Evolutionary conservation across 2,113 vertebrate species (phyloP), one percentile per base, ranked within the genome.

Genomic region (Callocephalon fimbriatum): DNA sequence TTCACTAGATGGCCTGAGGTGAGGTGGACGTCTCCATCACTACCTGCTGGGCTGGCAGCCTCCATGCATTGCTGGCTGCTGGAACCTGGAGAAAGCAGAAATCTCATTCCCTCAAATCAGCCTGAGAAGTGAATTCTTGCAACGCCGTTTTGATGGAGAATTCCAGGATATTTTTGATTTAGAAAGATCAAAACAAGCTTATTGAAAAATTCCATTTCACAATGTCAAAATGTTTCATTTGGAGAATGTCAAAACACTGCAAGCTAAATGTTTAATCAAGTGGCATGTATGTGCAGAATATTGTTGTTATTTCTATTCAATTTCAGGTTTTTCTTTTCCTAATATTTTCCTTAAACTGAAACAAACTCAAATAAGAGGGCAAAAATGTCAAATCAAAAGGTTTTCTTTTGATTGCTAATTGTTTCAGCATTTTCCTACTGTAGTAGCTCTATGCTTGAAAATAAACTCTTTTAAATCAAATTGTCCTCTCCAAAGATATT

Each of bases 391-490:
- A 75, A 93, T 91, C 53, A 65, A 89, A 87, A 89, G 2, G 92
- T 91, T 95, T 94, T 74, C 65, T 91, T 96, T 95, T 88, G 83
- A 95, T 88, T 97, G 87, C 25, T 90, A 94, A 90, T 96, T 93
- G 77, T 95, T 96, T 79, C 85, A 76, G 63, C 35, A 8, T 80
- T 85, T 87, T 93, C 72, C 37, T 72, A 37, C 53, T 82, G 10
- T 32, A 48, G 77, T 73, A 73, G 73, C 56, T 70, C 73, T 47
- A 15, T 0, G 17, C 51, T 84, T 67, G 62, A 89, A 81, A 95
- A 95, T 70, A 63, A 90, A 88, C 21, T 21, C 15, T 81, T 95
- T 84, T 74, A 40, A 92, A 95, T 86, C 79, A 92, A 92, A 78
- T 56, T 80, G 32, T 61, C 56, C 12, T 81, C 92, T 78, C 61